Evolutionary conservation across 2,113 vertebrate species (phyloP), one percentile per base, ranked within the genome.

Genomic region (Neoarius graeffei): DNA sequence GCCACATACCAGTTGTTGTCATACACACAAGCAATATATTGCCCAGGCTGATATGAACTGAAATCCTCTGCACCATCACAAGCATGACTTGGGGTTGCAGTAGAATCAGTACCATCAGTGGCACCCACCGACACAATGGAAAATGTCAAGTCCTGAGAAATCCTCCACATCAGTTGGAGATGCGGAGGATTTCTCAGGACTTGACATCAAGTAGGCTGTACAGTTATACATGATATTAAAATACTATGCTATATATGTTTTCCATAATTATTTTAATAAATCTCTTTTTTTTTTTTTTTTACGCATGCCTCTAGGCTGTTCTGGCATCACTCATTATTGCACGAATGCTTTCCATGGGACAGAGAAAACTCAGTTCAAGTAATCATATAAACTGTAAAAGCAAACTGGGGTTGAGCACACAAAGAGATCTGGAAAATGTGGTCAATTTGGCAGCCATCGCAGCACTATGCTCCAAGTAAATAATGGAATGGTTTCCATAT

Each of bases 231-330:
- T 83, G 89, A 88, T 93, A 91, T 94, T 93, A 92, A 89, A 93
- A 82, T 60, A 87, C 57, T 84, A 85, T 85, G 85, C 84, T 79
- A 86, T 59, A 86, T 52, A 77, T 90, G 90, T 91, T 87, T 85
- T 91, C 89, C 90, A 80, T 89, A 89, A 87, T 93, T 94, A 92
- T 94, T 94, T 93, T 92, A 95, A 95, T 95, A 95, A 93, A 94
- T n/a, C n/a, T n/a, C n/a, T n/a, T n/a, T n/a, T n/a, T 56, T 85
- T 23, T n/a, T n/a, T 74, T 86, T 80, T 81, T 66, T 30, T 83
- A 56, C 1, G 0, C 42, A 64, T 79, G 83, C 73, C 42, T 85
- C 17, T 10, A 17, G 50, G 57, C 14, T 27, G 62, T 87, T 54
- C 90, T 83, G 67, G 42, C 86, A 89, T 84, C 64, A 60, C 85